These are phyloP conservation scores for Cercopithecus hamlyni DNA, from an alignment of 2,797 vertebrate genomes.

Conservation along the genomic window DNA sequence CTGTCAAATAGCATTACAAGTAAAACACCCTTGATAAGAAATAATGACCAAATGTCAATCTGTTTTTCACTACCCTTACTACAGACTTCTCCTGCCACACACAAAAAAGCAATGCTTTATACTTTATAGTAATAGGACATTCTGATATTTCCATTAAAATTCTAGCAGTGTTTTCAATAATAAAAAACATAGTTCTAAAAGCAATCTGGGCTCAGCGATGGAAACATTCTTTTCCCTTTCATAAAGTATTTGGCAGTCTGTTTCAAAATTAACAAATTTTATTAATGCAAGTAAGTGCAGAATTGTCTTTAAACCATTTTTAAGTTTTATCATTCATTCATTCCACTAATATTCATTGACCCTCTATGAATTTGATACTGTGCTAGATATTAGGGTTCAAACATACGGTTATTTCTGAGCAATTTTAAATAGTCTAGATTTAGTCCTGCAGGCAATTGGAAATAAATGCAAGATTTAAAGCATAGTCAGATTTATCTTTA, in stretches of 20 bases:
- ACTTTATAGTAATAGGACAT: conserved; percentile 77
- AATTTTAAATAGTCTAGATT: background rate
- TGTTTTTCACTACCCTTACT: conserved; percentile 84
- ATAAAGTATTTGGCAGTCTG: conserved; percentile 23
- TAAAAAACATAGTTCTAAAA: conserved; percentile 48
- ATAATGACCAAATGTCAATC: conserved; percentile 94
- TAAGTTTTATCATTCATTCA: conserved; percentile 6
- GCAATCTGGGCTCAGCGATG: background rate
- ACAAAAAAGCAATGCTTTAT: conserved; percentile 84
- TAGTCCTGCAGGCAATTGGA: background rate
- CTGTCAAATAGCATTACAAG: conserved; percentile 96
- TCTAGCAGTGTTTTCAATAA: conserved; percentile 69
- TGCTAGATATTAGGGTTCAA: background rate
- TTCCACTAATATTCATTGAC: background rate
- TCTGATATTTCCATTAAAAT: conserved; percentile 72
- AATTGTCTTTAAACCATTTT: conserved; percentile 16
- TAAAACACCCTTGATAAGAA: conserved; percentile 93
- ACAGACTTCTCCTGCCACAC: conserved; percentile 79
- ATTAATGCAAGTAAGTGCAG: background rate
- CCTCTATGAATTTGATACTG: background rate
- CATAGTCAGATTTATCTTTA: background rate
- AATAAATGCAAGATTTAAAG: background rate
- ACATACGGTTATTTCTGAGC: background rate
- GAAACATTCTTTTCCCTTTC: conserved; percentile 27
- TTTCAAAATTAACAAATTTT: conserved; percentile 46